Evolutionary conservation across 2,888 invertebrate genomes (phyloP).

Genomic region (Coronaproctus castanopsis): DNA sequence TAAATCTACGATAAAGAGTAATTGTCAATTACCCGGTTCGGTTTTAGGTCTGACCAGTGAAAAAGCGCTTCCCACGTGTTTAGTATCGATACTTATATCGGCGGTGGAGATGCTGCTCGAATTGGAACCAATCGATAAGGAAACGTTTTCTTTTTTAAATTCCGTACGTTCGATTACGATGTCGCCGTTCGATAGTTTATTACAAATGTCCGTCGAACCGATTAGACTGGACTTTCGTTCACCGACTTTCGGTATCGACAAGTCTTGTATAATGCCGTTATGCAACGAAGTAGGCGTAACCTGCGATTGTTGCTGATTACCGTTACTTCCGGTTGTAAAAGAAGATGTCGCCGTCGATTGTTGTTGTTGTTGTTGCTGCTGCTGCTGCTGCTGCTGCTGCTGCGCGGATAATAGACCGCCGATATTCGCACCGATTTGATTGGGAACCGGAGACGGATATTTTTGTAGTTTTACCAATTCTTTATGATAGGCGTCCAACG

Average conservation of each 20-base stretch:
- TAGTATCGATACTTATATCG: conserved; percentile 44
- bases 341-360: no score
- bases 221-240: conserved; percentile 20
- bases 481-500: conserved; percentile 76
- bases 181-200: conserved; percentile 23
- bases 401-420: conserved; percentile 52
- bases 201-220: conserved; percentile 16
- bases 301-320: conserved; percentile 14
- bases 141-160: conserved; percentile 10
- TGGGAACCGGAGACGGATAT: conserved; percentile 12
- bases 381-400: conserved; percentile 40
- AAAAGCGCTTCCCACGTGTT: conserved; percentile 65
- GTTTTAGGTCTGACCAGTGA: conserved; percentile 69
- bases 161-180: conserved; percentile 11
- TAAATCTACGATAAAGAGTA: no score
- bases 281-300: conserved; percentile 8
- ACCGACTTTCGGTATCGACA: conserved; percentile 66
- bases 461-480: conserved; percentile 60
- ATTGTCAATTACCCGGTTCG: conserved; percentile 58
- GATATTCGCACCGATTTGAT: conserved; percentile 19
- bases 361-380: conserved; percentile 10
- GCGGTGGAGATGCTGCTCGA: conserved; percentile 23
- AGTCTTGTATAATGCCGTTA: conserved; percentile 45
- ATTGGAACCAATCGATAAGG: neutral
- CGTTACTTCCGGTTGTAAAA: no score